These are phyloP conservation scores for Leiothrix lutea DNA, from an alignment of 2,113 vertebrate genomes.

Conservation along the genomic window DNA sequence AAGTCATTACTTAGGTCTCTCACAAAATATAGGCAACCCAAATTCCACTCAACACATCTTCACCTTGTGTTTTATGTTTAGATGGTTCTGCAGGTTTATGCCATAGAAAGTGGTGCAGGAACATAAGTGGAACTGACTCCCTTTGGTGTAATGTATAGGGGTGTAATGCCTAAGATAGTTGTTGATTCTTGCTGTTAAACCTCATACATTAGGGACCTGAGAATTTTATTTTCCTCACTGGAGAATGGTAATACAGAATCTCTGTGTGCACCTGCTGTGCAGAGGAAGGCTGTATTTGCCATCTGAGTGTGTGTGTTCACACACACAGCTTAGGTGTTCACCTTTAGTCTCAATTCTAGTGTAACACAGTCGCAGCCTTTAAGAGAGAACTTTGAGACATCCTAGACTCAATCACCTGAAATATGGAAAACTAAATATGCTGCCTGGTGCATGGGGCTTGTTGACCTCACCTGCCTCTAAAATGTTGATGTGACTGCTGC, in stretches of 20 bases:
- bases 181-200: background rate
- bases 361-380: background rate
- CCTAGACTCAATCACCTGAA: background rate
- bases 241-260: background rate
- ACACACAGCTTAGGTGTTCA: background rate
- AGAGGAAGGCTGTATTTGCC: background rate
- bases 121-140: background rate
- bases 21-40: background rate
- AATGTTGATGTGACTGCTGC: background rate
- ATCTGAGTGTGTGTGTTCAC: too few species aligned
- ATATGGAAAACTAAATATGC: background rate
- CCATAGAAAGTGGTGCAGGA: background rate
- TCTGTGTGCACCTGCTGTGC: background rate
- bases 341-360: background rate
- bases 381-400: background rate
- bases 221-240: background rate
- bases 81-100: background rate
- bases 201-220: background rate
- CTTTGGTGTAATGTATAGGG: background rate
- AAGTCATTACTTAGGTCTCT: background rate
- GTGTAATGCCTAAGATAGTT: background rate
- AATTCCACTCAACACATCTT: background rate
- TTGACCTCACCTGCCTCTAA: background rate
- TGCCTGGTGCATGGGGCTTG: background rate
- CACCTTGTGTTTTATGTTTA: background rate